These are phyloP conservation scores for Scatophagus argus DNA, from an alignment of 2,113 vertebrate species.

Conservation along the genomic window DNA sequence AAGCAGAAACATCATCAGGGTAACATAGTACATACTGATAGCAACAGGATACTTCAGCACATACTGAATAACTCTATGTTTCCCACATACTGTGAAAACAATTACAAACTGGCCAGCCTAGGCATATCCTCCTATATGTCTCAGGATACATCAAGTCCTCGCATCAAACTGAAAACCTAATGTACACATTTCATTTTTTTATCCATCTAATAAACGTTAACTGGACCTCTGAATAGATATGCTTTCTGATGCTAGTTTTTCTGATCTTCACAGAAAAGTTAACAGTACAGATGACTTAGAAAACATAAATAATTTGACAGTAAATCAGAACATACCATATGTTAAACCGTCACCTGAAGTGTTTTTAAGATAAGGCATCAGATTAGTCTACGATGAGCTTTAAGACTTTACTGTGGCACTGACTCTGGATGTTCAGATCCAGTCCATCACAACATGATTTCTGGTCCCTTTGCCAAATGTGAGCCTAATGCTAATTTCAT, in stretches of 20 bases:
- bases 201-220: background rate
- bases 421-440: background rate
- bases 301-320: background rate
- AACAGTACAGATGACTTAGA: background rate
- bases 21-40: constrained; percentile 41
- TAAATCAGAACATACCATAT: background rate
- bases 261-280: background rate
- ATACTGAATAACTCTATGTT: background rate
- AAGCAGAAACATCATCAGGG: constrained; percentile 40
- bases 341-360: no score
- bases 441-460: background rate
- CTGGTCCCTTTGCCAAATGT: no score
- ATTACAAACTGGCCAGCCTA: background rate
- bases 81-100: background rate
- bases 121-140: background rate
- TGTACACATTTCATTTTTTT: background rate
- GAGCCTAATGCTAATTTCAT: background rate
- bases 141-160: background rate
- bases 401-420: background rate
- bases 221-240: background rate
- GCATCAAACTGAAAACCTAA: background rate
- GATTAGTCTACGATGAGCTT: background rate
- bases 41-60: constrained; percentile 13
- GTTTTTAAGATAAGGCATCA: background rate
- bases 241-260: background rate